Evolutionary conservation across 2,113 vertebrate genomes (phyloP), one percentile per base, ranked within the genome.

Genomic region (Mesitornis unicolor): DNA sequence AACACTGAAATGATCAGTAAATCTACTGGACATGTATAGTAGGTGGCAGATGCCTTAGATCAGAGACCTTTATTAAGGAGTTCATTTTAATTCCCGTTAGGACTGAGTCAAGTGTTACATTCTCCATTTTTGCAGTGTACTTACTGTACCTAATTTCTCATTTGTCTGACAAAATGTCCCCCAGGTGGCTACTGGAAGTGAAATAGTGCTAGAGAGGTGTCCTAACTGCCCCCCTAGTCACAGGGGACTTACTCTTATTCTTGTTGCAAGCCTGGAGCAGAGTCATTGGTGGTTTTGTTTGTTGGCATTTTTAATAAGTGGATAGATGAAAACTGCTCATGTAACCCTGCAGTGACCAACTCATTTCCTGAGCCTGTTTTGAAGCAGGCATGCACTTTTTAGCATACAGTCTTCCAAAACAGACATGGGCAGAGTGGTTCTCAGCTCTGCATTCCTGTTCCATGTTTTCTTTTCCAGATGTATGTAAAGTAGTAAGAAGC

Each of bases 341-440:
- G 10, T 68, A 40, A 38, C 63, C 40, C 53, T 73, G 43, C 40
- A 16, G 70, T 33, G 69, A 10, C 13, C 33, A 26, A 17, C 22
- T 78, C 1, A 0, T 42, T 29, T 51, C 50, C 36, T 3, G 13
- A 19, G 47, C 5, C 31, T 24, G 15, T 22, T 54, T 22, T 70
- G 36, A 54, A 70, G 48, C 25, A 21, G 7, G n/a, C 26, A 28
- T 43, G 21, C 26, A 29, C 13, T 59, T 40, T 45, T 63, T 26
- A 79, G 47, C 50, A 13, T 20, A 11, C 6, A 4, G 26, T 20
- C 63, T 59, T 64, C 65, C 38, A 17, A 51, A 43, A 16, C 2
- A 50, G 61, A 16, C 10, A 5, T 0, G 6, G 43, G 5, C 35
- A 69, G 56, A 47, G 13, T 47, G 56, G 14, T 33, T 38, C 47